These are phyloP conservation scores for Poeciliopsis retropinna DNA, from an alignment of 2,113 vertebrate genomes.

Conservation along the genomic window DNA sequence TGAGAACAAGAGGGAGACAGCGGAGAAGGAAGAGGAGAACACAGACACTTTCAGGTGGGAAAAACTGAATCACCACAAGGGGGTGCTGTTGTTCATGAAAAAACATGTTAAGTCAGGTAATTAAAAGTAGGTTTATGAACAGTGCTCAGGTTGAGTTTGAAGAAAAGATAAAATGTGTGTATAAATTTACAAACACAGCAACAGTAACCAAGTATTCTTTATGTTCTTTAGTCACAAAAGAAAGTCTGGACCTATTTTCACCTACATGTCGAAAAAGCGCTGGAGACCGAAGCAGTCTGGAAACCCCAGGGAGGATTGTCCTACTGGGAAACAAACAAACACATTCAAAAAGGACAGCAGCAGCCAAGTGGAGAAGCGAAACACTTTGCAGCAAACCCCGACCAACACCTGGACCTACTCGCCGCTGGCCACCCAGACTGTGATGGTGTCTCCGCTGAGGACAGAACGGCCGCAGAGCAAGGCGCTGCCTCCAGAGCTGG, in stretches of 20 bases:
- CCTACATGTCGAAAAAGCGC: constrained; percentile 40
- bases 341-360: constrained; percentile 6
- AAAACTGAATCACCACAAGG: neutral
- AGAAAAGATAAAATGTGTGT: neutral
- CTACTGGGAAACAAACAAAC: constrained; percentile 12
- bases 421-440: constrained; percentile 55
- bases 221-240: constrained; percentile 58
- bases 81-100: neutral
- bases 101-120: no score
- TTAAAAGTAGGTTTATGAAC: no score
- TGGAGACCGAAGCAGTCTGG: neutral
- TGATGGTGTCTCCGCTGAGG: constrained; percentile 64
- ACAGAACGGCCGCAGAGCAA: constrained; percentile 26
- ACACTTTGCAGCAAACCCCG: constrained; percentile 5
- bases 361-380: constrained; percentile 22
- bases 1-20: neutral
- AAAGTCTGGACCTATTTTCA: constrained; percentile 40
- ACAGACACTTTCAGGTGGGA: constrained; percentile 36
- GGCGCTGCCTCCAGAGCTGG: constrained; percentile 26
- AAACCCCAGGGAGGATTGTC: constrained; percentile 3
- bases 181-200: neutral
- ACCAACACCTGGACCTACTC: constrained; percentile 31
- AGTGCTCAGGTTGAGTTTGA: neutral
- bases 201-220: constrained; percentile 17
- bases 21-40: constrained; percentile 13